These are phyloP conservation scores for Hemiprocne comata DNA, from an alignment of 2,113 vertebrate genomes.

Conservation along the genomic window DNA sequence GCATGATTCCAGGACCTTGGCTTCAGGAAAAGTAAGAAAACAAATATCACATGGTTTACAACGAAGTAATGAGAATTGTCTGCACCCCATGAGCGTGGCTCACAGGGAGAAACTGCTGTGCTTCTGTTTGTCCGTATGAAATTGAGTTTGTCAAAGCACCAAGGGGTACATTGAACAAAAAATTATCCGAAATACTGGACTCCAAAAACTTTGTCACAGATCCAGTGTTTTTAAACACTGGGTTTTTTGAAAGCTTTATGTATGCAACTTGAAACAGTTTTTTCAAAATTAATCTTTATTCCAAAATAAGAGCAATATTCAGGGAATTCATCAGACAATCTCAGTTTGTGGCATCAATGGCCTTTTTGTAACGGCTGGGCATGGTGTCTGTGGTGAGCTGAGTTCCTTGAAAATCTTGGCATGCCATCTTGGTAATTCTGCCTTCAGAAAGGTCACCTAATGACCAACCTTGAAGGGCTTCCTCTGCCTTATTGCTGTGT, in stretches of 20 bases:
- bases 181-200: background rate
- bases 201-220: background rate
- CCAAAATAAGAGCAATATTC: background rate
- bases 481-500: background rate
- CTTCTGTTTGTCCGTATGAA: background rate
- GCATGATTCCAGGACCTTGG: background rate
- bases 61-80: background rate
- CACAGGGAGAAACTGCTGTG: background rate
- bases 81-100: background rate
- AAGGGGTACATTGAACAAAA: background rate
- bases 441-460: background rate
- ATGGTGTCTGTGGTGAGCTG: accelerated
- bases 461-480: background rate
- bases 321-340: background rate
- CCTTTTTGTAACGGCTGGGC: background rate
- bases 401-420: background rate
- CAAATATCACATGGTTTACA: background rate
- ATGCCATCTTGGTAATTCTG: background rate
- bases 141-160: background rate
- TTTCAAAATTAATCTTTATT: background rate
- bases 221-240: background rate
- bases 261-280: background rate
- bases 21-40: background rate
- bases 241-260: background rate
- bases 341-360: background rate